Evolutionary conservation across 2,797 vertebrate species (phyloP), one percentile per base, ranked within the genome.

Genomic region (Anguilla anguilla): DNA sequence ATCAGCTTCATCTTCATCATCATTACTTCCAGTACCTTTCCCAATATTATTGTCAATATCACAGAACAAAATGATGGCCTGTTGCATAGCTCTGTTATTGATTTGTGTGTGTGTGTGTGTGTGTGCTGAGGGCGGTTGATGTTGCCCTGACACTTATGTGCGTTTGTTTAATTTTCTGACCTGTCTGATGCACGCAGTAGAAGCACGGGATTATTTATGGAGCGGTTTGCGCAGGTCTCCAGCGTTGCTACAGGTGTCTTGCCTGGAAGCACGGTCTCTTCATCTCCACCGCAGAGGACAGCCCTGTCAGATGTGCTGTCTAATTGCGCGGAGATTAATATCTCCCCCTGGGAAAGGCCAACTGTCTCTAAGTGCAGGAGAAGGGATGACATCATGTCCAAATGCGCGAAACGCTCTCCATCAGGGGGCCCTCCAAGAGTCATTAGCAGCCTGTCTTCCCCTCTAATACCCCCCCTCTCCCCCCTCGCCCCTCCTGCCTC

Each of bases 71-170:
- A 31, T 46, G 31, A 6, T 46, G 43, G 15, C 43, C 17, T 25
- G 17, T 81, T 31, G 43, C 77, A 81, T 22, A 22, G 77, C 6
- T 43, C 11, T 22, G 17, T 81, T 22, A 81, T n/a, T 46, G 17
- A 49, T 46, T 17, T 51, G 39, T 11, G 31, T 61, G 3, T 83
- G 25, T 85, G 28, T 28, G 6, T 77, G 28, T 64, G 7, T 31
- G 55, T 85, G 72, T 89, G 87, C 89, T 67, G 22, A 67, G 6
- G 61, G 61, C n/a, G 61, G 61, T 67, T 7, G 61, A n/a, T 67
- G 61, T 25, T 67, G 61, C n/a, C 61, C 6, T 43, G 5, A 39
- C 74, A 22, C 35, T 77, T 77, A 6, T 19, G 15, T 1, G 39
- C 39, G 39, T n/a, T 7, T 49, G 77, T 49, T 25, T 81, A 49